These are phyloP conservation scores for Orchesella flavescens DNA, from an alignment of 2,888 invertebrate genomes.

Conservation along the genomic window DNA sequence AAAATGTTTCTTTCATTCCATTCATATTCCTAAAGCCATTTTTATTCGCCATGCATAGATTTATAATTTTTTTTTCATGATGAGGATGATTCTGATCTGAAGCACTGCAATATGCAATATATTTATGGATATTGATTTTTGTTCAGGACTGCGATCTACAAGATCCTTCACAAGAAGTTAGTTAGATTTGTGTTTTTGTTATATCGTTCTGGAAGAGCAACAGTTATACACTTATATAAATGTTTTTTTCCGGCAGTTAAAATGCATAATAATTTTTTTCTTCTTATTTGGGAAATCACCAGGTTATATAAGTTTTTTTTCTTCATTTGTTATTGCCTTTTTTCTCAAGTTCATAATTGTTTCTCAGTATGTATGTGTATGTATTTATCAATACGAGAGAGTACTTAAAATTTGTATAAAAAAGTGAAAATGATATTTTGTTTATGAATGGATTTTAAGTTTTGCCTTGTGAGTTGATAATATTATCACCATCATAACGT, in stretches of 20 bases:
- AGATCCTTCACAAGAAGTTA: no score
- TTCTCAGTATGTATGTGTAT: neutral
- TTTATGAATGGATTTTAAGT: slow-evolving; percentile 4
- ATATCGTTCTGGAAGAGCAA: slow-evolving; percentile 50
- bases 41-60: no score
- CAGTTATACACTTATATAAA: slow-evolving; percentile 6
- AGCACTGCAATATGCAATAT: no score
- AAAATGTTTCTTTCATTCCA: no score
- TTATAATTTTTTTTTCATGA: no score
- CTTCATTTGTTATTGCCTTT: slow-evolving; percentile 45
- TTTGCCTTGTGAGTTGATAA: neutral
- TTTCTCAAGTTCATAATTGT: slow-evolving; percentile 53
- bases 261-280: slow-evolving; percentile 2
- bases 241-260: slow-evolving; percentile 42
- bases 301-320: slow-evolving; percentile 24
- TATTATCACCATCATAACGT: neutral
- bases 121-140: neutral
- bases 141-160: neutral
- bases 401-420: neutral
- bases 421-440: neutral
- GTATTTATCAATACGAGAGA: neutral
- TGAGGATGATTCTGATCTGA: no score
- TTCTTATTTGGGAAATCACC: slow-evolving; percentile 48
- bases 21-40: no score
- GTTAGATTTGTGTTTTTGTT: no score